Base-by-base conservation (phyloP, 2,113 vertebrate species). In the Osmerus eperlanus region DNA sequence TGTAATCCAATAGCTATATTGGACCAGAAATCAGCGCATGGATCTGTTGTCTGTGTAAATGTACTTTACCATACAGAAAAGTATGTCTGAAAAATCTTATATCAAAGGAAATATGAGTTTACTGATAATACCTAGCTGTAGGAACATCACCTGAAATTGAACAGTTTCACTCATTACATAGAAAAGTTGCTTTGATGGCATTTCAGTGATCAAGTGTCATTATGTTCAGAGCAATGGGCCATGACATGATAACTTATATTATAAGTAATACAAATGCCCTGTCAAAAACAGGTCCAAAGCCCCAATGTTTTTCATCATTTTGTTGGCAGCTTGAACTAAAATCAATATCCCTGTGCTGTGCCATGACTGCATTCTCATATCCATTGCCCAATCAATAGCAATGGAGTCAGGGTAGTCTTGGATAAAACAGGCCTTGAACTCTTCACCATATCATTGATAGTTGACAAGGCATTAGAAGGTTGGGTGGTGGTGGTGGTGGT, bases 261-360 rank as follows among this genome's bases (percentile, higher is more conserved):
- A 76, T 67, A 47, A 58, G 51, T 59, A 19, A 61, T 71, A 73
- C 62, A 73, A 73, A 41, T 19, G 74, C 25, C 51, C 61, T 71
- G 61, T 72, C 70, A 74, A 15, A 41, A 70, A 23, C 58, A 29
- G 68, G 19, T 67, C 69, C 66, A 64, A 41, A 60, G 67, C 53
- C 36, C 71, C 58, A 58, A 70, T 71, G 70, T 73, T 77, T 64
- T 61, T 80, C 76, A 79, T 77, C 69, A 73, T 74, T 74, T 77
- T 79, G 64, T 58, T 74, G 75, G 74, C 79, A 76, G 71, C 68
- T 78, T 81, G 76, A 79, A 77, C 74, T 81, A 71, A 77, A 84
- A 79, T 84, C 82, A 75, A 81, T 84, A 81, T 9, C n/a, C 54
- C 36, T 71, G 78, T 59, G 64, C 59, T 59, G 51, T 70, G 70